A percentile compares a stretch with the other conserved stretches of the same genome.
Evolutionary conservation across 1,140 invertebrate species (phyloP).

Genomic region (Tribolium madens): DNA sequence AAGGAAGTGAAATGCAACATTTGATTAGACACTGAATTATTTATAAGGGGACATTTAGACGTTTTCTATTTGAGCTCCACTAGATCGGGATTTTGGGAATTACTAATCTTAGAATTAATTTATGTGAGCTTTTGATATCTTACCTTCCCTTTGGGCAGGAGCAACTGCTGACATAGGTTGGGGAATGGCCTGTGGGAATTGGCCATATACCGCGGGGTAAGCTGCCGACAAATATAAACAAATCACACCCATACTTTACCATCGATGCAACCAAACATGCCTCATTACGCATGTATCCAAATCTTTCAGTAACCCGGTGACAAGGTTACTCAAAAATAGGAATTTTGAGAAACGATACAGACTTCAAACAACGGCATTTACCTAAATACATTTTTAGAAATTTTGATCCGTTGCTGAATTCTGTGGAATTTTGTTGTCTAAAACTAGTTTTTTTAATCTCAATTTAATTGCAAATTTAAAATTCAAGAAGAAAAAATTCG

Average conservation of each 20-base stretch:
- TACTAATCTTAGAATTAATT: constrained; percentile 44
- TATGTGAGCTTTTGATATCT: constrained; percentile 65
- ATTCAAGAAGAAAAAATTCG: too few relatives aligned
- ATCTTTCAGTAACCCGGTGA: neutral
- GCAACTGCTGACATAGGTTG: constrained; percentile 91
- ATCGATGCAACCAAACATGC: constrained; percentile 62
- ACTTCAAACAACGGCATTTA: neutral
- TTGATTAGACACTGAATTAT: neutral
- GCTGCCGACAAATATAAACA: constrained; percentile 82
- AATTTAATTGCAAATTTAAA: too few relatives aligned
- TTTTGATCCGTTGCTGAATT: neutral
- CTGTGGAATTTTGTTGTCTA: too few relatives aligned
- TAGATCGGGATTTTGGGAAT: constrained; percentile 23
- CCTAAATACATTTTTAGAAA: too few relatives aligned
- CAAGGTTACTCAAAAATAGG: constrained; percentile 6
- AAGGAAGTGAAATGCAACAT: constrained; percentile 36
- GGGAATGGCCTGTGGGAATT: constrained; percentile 94
- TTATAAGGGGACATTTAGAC: constrained; percentile 7
- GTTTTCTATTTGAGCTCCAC: constrained; percentile 6
- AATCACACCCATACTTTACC: constrained; percentile 68
- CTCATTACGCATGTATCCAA: constrained; percentile 21
- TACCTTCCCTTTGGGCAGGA: constrained; percentile 95
- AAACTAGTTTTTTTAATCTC: neutral
- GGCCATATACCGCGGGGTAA: constrained; percentile 94
- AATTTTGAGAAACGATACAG: neutral